phyloP scores from a whole-genome alignment of 2,888 invertebrate species.

The Agrotis ipsilon region DNA sequence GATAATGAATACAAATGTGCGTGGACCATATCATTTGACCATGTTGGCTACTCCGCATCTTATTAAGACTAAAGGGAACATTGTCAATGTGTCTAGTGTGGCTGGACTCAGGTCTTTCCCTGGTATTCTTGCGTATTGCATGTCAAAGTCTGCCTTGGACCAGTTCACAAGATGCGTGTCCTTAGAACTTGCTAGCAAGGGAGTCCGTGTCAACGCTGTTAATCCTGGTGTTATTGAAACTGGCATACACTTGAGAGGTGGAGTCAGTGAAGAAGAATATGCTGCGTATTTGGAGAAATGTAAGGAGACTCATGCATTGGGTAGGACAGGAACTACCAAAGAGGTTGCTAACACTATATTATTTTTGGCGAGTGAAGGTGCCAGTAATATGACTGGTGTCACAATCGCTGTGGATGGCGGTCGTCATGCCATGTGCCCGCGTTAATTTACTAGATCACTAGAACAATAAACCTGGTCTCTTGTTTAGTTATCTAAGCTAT shows the following conservation, averaged over 20 bases:
- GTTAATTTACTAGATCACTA: slow-evolving; percentile 83
- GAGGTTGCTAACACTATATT: slow-evolving; percentile 97
- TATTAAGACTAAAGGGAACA: slow-evolving; percentile 93
- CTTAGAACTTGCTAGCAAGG: slow-evolving; percentile 93
- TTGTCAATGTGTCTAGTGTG: slow-evolving; percentile 97
- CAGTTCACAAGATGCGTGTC: slow-evolving; percentile 97
- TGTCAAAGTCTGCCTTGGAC: slow-evolving; percentile 97
- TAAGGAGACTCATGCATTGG: slow-evolving; percentile 96
- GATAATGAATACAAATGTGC: slow-evolving; percentile 95
- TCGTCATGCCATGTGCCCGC: slow-evolving; percentile 95
- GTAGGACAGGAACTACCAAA: slow-evolving; percentile 94
- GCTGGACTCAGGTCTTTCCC: slow-evolving; percentile 96
- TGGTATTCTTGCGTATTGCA: slow-evolving; percentile 95
- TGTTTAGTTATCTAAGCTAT: not conserved
- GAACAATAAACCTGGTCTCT: no score
- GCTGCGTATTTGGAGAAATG: slow-evolving; percentile 94
- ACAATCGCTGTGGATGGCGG: slow-evolving; percentile 97
- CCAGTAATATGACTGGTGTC: slow-evolving; percentile 96
- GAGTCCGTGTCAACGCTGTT: slow-evolving; percentile 96
- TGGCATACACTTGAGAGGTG: slow-evolving; percentile 90
- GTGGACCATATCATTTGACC: slow-evolving; percentile 94
- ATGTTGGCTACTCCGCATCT: slow-evolving; percentile 95
- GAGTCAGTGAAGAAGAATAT: slow-evolving; percentile 95
- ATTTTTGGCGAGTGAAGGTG: slow-evolving; percentile 96
- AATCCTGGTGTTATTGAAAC: slow-evolving; percentile 97